phyloP scores from a whole-genome alignment of 2,113 vertebrate genomes.

The Epinephelus moara region DNA sequence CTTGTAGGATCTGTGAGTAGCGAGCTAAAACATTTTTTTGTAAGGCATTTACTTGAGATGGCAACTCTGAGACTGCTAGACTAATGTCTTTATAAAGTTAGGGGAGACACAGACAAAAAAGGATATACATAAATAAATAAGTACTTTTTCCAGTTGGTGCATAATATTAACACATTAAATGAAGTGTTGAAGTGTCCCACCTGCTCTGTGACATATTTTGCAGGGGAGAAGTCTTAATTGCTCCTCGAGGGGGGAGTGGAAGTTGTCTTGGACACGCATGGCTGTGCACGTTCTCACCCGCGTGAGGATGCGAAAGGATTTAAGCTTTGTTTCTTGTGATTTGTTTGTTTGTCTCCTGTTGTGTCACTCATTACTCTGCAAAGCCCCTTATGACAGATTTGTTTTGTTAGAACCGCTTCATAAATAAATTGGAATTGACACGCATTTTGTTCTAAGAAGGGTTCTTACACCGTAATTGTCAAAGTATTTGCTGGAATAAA shows the following conservation, averaged over 20 bases:
- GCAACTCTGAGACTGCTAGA: not conserved
- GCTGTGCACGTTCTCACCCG: too few species aligned
- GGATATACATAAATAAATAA: slow-evolving; percentile 13
- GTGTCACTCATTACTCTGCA: not conserved
- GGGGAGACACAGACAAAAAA: not conserved
- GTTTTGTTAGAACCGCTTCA: slow-evolving; percentile 20
- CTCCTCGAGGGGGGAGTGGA: slow-evolving; percentile 2
- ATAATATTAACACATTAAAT: slow-evolving; percentile 29
- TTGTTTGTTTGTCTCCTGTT: slow-evolving; percentile 22
- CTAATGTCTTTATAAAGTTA: not conserved
- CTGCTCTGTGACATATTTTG: slow-evolving; percentile 22
- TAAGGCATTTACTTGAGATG: not conserved
- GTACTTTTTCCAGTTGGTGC: not conserved
- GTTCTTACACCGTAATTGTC: not conserved
- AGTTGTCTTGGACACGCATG: not conserved
- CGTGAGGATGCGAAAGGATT: not conserved
- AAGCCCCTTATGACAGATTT: not conserved
- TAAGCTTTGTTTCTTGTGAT: slow-evolving; percentile 1
- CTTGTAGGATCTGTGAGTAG: too few species aligned
- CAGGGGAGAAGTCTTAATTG: slow-evolving; percentile 40
- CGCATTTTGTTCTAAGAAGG: slow-evolving; percentile 11
- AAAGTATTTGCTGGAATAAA: not conserved
- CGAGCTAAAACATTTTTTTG: too few species aligned
- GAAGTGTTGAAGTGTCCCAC: slow-evolving; percentile 15
- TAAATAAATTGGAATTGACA: slow-evolving; percentile 18